Conservation (phyloP, 2,113 vertebrate species). For the Climacteris rufus region DNA sequence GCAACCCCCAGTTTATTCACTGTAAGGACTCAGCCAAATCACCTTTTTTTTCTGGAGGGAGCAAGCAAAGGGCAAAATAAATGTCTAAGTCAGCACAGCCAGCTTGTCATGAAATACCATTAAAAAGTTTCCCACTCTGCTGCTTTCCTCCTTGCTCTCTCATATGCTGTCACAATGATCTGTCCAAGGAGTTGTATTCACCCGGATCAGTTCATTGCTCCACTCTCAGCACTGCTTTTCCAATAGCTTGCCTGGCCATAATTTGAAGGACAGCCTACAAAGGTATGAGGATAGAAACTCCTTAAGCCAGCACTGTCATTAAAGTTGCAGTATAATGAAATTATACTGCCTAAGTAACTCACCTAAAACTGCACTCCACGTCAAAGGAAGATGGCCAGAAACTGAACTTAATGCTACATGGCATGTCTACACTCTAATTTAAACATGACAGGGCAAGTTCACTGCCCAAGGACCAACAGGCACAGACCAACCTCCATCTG, state of each 20-base stretch:
- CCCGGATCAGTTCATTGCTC: neutral
- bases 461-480: neutral
- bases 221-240: neutral
- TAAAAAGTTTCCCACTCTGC: neutral
- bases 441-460: slow-evolving; percentile 25
- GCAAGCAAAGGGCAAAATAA: neutral
- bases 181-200: neutral
- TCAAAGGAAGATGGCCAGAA: neutral
- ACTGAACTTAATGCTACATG: neutral
- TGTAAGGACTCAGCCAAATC: accelerated
- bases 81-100: neutral
- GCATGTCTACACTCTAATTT: slow-evolving; percentile 16
- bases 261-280: neutral
- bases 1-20: neutral
- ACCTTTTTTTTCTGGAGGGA: neutral
- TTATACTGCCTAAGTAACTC: neutral
- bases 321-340: slow-evolving; percentile 13
- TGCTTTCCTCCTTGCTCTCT: neutral
- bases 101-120: neutral
- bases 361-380: neutral
- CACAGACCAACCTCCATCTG: neutral
- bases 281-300: neutral
- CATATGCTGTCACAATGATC: neutral
- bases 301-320: neutral
- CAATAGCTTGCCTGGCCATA: neutral